Base-by-base conservation (phyloP, 2,888 invertebrate genomes). In the Limnephilus auricula region DNA sequence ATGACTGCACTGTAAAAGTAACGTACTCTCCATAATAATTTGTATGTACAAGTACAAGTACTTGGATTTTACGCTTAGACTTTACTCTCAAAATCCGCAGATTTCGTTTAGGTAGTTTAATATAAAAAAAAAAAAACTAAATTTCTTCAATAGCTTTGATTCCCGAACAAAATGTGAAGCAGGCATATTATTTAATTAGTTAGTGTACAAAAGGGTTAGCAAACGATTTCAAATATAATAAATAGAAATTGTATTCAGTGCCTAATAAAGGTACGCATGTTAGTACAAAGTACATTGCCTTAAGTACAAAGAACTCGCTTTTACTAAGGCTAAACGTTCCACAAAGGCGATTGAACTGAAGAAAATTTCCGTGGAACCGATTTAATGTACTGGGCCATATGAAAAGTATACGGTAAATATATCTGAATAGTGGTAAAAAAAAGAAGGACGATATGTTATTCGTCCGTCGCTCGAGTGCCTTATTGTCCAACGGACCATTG, bases 331-430 rank as follows among this genome's bases (percentile, higher is more conserved):
- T 40, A 85, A 85, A 85, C 45, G 85, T n/a, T 40, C 40, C 85
- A 85, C 85, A 85, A 85, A 85, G 25, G 30, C 34, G 40, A 85
- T n/a, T 85, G 85, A 40, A 30, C 34, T 85, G 40, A 40, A 85
- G 40, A 37, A 30, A 45, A 40, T 84, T 85, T 45, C 40, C 37
- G 40, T n/a, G n/a, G 45, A 85, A 85, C 40, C 85, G 85, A 85
- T 45, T 40, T 85, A 30, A 40, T 85, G 85, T 85, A 40, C 85
- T 15, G 85, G 15, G 12, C 40, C 85, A 85, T 40, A 85, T n/a
- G 85, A 85, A 40, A n/a, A 40, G 85, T n/a, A 40, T 85, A 37
- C 37, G 30, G 13, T n/a, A n/a, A 45, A 40, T 40, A 37, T n/a
- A 37, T 40, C 34, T 37, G 25, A n/a, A 30, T 30, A 25, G 30